Evolutionary conservation across 2,113 vertebrate species (phyloP).

Genomic region (Chlamydotis undulata): DNA sequence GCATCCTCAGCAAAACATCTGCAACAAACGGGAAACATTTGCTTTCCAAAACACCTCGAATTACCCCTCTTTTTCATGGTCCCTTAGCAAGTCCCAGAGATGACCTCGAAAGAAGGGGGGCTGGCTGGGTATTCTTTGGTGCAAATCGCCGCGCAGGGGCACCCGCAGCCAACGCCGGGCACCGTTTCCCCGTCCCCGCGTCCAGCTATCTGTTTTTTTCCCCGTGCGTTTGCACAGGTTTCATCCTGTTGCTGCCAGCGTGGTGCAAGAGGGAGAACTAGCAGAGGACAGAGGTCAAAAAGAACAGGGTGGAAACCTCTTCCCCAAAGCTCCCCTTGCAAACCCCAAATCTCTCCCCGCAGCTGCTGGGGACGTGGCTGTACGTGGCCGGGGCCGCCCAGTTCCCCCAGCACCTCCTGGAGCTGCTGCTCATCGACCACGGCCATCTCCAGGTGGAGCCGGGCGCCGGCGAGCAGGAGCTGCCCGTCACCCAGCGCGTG

Average conservation of each 20-base stretch:
- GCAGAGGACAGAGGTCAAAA: neutral
- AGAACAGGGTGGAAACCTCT: neutral
- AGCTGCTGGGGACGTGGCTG: slow-evolving; percentile 33
- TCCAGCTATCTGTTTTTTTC: accelerated
- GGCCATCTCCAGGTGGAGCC: neutral
- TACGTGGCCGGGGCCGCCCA: slow-evolving; percentile 31
- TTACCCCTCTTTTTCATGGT: accelerated
- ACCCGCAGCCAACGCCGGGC: accelerated
- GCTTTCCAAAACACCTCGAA: accelerated
- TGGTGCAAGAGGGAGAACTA: accelerated
- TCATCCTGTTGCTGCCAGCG: neutral
- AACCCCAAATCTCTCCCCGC: neutral
- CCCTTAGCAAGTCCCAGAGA: neutral
- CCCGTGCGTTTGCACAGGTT: neutral
- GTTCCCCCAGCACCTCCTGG: slow-evolving; percentile 6
- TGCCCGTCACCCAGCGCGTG: slow-evolving; percentile 17
- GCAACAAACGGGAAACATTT: accelerated
- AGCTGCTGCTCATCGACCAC: slow-evolving; percentile 48
- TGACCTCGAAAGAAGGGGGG: accelerated
- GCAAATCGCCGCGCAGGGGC: neutral
- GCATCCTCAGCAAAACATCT: accelerated
- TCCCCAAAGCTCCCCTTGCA: neutral
- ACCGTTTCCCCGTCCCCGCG: neutral
- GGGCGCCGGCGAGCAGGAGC: accelerated
- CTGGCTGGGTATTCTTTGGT: neutral